Evolutionary conservation across 1,140 invertebrate species (phyloP).

Genomic region (Helicoverpa zea): DNA sequence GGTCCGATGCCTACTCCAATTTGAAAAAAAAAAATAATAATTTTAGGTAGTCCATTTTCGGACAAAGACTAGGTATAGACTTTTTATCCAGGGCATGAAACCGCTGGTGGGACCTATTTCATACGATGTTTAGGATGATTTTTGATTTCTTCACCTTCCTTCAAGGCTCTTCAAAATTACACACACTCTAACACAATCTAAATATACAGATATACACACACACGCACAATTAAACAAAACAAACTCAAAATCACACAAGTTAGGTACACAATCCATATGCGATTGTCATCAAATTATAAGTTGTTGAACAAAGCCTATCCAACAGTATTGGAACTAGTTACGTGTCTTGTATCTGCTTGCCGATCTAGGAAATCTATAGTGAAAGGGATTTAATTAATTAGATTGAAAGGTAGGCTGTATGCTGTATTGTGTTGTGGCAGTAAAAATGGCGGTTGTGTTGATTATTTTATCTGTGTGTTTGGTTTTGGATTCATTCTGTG

Average conservation of each 20-base stretch:
- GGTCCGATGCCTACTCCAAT: too few species aligned
- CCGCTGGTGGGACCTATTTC: too few species aligned
- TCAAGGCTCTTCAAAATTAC: not conserved
- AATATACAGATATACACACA: too few species aligned
- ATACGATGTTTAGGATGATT: too few species aligned
- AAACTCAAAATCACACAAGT: not conserved
- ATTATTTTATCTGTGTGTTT: not conserved
- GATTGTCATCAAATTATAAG: conserved; percentile 46
- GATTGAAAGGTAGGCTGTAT: not conserved
- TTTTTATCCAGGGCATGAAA: too few species aligned
- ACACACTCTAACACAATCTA: not conserved
- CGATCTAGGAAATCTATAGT: conserved; percentile 18
- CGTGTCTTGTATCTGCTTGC: not conserved
- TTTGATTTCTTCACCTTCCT: too few species aligned
- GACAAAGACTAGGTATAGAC: too few species aligned
- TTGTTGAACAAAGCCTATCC: conserved; percentile 14
- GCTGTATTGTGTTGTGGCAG: not conserved
- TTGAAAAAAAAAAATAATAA: too few species aligned
- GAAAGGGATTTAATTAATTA: conserved; percentile 24
- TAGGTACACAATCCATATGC: not conserved
- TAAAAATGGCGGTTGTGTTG: not conserved
- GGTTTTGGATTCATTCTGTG: too few species aligned
- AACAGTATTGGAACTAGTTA: conserved; percentile 36
- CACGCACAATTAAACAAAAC: not conserved
- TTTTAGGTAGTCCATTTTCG: too few species aligned